Evolutionary conservation across 2,113 vertebrate genomes (phyloP), one percentile per base, ranked within the genome.

Genomic region (Terrapene triunguis): DNA sequence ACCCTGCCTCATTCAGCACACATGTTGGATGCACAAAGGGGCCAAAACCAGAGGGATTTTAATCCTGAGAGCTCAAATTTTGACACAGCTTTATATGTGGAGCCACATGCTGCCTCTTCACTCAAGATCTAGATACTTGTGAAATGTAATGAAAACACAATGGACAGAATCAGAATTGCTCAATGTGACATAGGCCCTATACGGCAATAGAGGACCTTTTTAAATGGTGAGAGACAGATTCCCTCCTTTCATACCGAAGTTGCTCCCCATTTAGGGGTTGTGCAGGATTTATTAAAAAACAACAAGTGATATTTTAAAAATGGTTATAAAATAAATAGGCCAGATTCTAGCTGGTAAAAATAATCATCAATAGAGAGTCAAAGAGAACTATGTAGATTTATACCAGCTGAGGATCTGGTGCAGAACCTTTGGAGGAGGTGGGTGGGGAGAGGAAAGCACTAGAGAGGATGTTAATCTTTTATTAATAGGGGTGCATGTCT

Each of bases 1-100:
- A 35, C 17, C 47, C 69, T 92, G 50, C 62, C 88, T 91, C 82
- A 83, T 80, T 78, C 29, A 3, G 38, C 0, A 0, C 21, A 93
- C 82, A 94, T 84, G 89, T 90, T 85, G 88, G 76, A 88, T 94
- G 76, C 91, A 96, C 44, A 90, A 83, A 88, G 65, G 54, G 88
- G 50, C 42, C 87, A 47, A 85, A 83, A 0, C 4, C 78, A 47
- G 38, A 88, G 57, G 13, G 50, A 14, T 16, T 7, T 51, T 69
- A 69, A 32, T 85, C 22, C 21, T 51, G 16, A 6, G n/a, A 24
- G 21, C 44, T 38, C 59, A 24, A 9, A 21, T n/a, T 16, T 84
- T 22, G 42, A 59, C 54, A 79, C 50, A 59, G 44, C 19, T 16
- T 82, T 81, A n/a, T 59, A 59, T 1, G 2, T 78, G 0, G 9